phyloP scores from a whole-genome alignment of 2,797 vertebrate species.

The Apogon talboti region DNA sequence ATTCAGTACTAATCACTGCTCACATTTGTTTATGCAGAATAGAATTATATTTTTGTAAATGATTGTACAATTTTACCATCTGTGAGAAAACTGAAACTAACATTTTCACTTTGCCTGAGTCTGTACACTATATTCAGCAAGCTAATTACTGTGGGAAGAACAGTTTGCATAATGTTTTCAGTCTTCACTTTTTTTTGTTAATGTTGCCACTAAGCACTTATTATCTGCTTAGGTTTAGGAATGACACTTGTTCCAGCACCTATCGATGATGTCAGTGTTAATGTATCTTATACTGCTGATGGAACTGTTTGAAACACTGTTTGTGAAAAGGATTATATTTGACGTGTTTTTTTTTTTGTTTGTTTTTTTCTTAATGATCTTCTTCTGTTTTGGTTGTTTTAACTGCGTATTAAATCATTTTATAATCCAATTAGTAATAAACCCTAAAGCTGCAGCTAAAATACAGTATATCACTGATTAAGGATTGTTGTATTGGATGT shows the following conservation, averaged over 20 bases:
- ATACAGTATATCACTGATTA: slow-evolving; percentile 13
- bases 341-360: slow-evolving; percentile 11
- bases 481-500: slow-evolving; percentile 56
- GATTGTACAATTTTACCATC: slow-evolving; percentile 60
- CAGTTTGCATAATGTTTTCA: slow-evolving; percentile 5
- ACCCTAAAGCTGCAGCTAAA: slow-evolving; percentile 43
- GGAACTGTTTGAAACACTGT: slow-evolving; percentile 47
- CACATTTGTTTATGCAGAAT: slow-evolving; percentile 75
- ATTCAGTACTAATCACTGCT: slow-evolving; percentile 67
- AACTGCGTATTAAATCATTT: slow-evolving; percentile 29
- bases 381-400: slow-evolving; percentile 26
- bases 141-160: slow-evolving; percentile 16
- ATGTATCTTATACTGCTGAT: slow-evolving; percentile 41
- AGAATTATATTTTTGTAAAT: slow-evolving; percentile 87
- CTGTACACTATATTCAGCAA: slow-evolving; percentile 34
- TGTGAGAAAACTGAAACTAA: slow-evolving; percentile 54
- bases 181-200: slow-evolving; percentile 8
- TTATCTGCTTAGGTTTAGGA: slow-evolving; percentile 23
- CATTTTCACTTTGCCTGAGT: slow-evolving; percentile 36
- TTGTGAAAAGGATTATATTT: slow-evolving; percentile 45
- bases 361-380: slow-evolving; percentile 27
- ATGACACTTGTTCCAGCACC: slow-evolving; percentile 47
- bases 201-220: slow-evolving; percentile 18
- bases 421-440: slow-evolving; percentile 28
- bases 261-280: slow-evolving; percentile 72